Conservation (phyloP, 2,113 vertebrate species). For the Paracyprichromis sp. region DNA sequence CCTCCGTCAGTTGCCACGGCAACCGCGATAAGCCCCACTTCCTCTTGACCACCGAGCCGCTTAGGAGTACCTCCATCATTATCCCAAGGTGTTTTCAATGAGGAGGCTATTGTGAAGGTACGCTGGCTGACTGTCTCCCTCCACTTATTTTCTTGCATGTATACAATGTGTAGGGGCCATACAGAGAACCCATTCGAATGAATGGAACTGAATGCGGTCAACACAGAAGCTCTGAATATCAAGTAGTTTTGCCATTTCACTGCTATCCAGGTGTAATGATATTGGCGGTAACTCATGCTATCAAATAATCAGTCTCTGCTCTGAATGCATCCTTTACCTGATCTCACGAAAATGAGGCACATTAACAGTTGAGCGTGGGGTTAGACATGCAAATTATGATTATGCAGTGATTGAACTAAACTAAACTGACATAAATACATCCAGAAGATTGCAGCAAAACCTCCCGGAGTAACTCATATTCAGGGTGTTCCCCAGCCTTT, state of each 20-base stretch:
- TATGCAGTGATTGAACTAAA: neutral
- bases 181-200: neutral
- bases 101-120: neutral
- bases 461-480: neutral
- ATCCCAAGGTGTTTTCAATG: slow-evolving; percentile 34
- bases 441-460: neutral
- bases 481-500: neutral
- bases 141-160: neutral
- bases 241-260: neutral
- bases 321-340: neutral
- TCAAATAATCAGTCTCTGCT: neutral
- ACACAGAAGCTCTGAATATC: neutral
- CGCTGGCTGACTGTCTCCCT: neutral
- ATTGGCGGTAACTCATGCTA: neutral
- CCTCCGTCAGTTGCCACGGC: slow-evolving; percentile 14
- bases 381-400: neutral
- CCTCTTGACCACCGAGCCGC: slow-evolving; percentile 44
- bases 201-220: neutral
- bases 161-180: neutral
- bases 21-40: slow-evolving; percentile 16
- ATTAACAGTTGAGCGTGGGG: neutral
- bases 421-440: neutral
- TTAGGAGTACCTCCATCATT: slow-evolving; percentile 49
- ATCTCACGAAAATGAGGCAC: neutral
- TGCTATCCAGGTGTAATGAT: neutral